Conservation (phyloP, 64 coral and sea anemone genomes). For the Pachyseris speciosa region DNA sequence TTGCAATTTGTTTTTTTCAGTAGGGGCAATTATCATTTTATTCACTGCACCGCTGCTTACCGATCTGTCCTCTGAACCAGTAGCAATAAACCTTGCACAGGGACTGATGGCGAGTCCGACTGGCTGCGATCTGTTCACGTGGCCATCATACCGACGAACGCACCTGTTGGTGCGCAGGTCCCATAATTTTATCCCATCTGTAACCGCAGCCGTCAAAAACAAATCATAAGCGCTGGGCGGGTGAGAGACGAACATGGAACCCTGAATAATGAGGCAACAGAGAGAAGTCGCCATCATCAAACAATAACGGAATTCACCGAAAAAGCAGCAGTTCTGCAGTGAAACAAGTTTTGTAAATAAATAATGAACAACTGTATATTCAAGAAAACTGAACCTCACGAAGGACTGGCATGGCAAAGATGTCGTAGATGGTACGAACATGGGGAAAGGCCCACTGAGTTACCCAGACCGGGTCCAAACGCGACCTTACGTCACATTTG, state of each 20-base stretch:
- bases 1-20: not conserved
- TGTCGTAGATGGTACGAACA: too few species aligned
- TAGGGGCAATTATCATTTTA: not conserved
- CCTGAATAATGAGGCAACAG: constrained; percentile 37
- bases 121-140: constrained; percentile 93
- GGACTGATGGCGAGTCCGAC: constrained; percentile 91
- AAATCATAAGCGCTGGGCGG: constrained; percentile 84
- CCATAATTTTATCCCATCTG: constrained; percentile 98
- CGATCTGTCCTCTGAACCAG: constrained; percentile 94
- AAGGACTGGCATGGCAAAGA: not conserved
- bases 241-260: constrained; percentile 80
- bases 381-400: not conserved
- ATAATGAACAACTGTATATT: too few species aligned
- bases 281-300: too few species aligned
- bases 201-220: constrained; percentile 88
- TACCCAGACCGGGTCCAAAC: too few species aligned
- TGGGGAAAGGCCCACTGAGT: too few species aligned
- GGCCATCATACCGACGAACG: constrained; percentile 92
- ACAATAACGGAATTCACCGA: not conserved
- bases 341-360: too few species aligned
- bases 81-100: constrained; percentile 92
- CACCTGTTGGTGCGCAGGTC: constrained; percentile 96
- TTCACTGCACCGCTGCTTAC: constrained; percentile 39
- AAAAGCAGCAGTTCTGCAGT: not conserved
- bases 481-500: too few species aligned